A percentile compares a stretch with the other conserved stretches of the same genome.
Evolutionary conservation across 2,797 vertebrate species (phyloP).

Genomic region (Alcedo atthis): DNA sequence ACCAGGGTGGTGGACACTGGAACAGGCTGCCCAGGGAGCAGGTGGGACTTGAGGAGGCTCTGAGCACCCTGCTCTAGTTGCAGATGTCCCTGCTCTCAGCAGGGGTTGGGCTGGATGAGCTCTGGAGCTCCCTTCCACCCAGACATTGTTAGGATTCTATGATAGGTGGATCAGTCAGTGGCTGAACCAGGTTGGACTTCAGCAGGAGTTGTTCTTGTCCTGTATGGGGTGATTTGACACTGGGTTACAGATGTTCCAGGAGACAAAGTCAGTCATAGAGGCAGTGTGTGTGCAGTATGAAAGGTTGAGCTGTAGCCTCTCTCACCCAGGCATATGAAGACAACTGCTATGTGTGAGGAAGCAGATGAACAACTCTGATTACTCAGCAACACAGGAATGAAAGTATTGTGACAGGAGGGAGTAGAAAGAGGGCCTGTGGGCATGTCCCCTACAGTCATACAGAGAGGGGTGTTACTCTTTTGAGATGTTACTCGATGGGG

Average conservation of each 20-base stretch:
- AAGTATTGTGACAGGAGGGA: not conserved
- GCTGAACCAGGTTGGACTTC: not conserved
- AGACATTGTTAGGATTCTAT: no score
- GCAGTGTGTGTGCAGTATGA: not conserved
- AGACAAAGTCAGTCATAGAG: not conserved
- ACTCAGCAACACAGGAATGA: not conserved
- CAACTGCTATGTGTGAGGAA: not conserved
- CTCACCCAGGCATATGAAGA: not conserved
- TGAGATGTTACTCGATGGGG: not conserved
- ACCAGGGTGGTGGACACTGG: no score
- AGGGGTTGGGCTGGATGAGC: no score
- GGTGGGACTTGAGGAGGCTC: no score
- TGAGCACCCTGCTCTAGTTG: no score
- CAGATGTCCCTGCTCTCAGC: no score
- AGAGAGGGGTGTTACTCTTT: not conserved
- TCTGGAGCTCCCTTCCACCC: no score
- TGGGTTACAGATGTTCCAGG: conserved; percentile 39
- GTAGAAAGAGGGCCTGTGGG: not conserved
- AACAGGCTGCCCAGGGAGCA: no score
- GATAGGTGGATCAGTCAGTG: not conserved
- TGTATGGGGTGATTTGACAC: not conserved
- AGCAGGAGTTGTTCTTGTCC: not conserved
- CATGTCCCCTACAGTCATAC: not conserved
- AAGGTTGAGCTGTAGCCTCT: not conserved
- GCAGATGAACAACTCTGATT: conserved; percentile 25